Conservation (phyloP, 2,113 vertebrate genomes). For the Equus przewalskii region DNA sequence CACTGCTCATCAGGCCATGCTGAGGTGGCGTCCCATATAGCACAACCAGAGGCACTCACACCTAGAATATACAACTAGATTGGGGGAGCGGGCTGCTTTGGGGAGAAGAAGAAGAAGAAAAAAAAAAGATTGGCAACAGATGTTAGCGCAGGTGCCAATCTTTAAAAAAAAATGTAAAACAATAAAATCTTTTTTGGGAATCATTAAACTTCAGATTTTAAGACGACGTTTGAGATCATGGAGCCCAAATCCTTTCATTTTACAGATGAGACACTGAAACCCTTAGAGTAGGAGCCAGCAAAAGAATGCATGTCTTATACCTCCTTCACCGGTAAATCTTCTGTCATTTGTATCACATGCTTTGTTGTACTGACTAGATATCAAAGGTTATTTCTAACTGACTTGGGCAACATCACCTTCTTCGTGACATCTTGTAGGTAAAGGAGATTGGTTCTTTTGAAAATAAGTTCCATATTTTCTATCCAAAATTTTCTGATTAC, state of each 20-base stretch:
- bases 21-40: too few species aligned
- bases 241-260: background rate
- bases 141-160: too few species aligned
- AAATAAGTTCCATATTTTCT: constrained; percentile 7
- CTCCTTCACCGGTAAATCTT: background rate
- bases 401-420: background rate
- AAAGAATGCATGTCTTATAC: background rate
- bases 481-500: background rate
- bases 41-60: too few species aligned
- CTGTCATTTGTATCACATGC: background rate
- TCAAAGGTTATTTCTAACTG: background rate
- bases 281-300: background rate
- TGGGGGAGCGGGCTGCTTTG: too few species aligned
- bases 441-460: constrained; percentile 35
- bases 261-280: background rate
- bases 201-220: background rate
- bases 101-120: too few species aligned
- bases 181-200: background rate
- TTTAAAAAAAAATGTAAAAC: background rate
- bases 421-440: background rate
- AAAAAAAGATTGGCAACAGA: too few species aligned
- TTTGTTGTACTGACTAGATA: background rate
- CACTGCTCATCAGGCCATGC: too few species aligned
- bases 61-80: too few species aligned
- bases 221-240: background rate